phyloP scores from a whole-genome alignment of 1,140 invertebrate species.

The Diachasma alloeum region DNA sequence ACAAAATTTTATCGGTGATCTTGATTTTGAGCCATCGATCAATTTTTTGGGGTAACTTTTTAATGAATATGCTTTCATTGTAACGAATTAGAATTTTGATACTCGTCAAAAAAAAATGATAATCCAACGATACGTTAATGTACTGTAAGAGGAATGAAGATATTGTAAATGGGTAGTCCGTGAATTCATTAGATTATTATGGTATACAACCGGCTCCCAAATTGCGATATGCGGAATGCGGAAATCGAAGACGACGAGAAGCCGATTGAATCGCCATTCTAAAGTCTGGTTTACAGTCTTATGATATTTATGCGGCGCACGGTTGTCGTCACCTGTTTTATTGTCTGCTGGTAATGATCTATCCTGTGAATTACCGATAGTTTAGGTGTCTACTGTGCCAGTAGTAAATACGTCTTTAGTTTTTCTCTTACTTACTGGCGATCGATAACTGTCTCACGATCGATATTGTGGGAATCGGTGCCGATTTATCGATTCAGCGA shows the following conservation, averaged over 20 bases:
- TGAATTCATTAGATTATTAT: neutral
- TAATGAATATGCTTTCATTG: too few relatives aligned
- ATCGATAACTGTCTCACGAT: too few relatives aligned
- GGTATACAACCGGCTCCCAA: neutral
- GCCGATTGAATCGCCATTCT: slow-evolving; percentile 12
- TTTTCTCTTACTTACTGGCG: too few relatives aligned
- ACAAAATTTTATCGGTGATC: too few relatives aligned
- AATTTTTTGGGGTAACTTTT: too few relatives aligned
- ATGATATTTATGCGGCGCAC: neutral
- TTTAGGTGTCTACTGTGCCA: neutral
- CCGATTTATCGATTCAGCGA: too few relatives aligned
- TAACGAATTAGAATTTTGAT: too few relatives aligned
- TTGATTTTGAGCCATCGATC: too few relatives aligned
- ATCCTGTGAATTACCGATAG: neutral
- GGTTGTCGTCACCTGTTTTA: neutral
- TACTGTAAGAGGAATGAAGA: neutral
- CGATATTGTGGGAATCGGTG: too few relatives aligned
- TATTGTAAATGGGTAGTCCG: neutral
- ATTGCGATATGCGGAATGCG: slow-evolving; percentile 14
- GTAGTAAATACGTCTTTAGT: neutral
- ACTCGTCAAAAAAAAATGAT: too few relatives aligned
- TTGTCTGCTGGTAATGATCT: neutral
- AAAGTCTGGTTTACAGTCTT: neutral
- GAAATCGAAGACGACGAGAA: slow-evolving; percentile 3
- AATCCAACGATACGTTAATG: too few relatives aligned